Percentiles rank a stretch among this genome's conserved stretches.
phyloP scores from a whole-genome alignment of 2,888 invertebrate species.

The Orthonevra nobilis region DNA sequence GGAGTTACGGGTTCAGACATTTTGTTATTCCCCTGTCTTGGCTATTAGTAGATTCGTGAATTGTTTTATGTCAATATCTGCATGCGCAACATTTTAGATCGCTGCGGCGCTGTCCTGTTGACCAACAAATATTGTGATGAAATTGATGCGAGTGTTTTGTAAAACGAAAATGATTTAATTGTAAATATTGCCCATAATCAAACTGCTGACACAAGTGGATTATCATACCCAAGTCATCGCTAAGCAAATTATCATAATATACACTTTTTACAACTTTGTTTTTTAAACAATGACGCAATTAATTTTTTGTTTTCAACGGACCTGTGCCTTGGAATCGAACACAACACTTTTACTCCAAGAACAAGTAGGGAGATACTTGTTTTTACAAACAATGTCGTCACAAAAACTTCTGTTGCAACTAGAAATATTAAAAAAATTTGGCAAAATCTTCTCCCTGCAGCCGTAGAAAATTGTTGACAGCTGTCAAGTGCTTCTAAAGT shows the following conservation, averaged over 20 bases:
- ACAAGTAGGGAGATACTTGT: not conserved
- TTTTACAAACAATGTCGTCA: not conserved
- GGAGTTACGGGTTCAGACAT: slow-evolving; percentile 66
- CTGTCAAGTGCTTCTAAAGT: slow-evolving; percentile 37
- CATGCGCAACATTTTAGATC: slow-evolving; percentile 57
- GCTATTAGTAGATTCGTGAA: slow-evolving; percentile 12
- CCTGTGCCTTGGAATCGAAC: slow-evolving; percentile 28
- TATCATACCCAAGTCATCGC: slow-evolving; percentile 6
- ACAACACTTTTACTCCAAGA: not conserved
- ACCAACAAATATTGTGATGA: not conserved
- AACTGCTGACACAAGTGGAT: not conserved
- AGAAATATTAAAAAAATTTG: slow-evolving; percentile 28
- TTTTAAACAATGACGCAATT: slow-evolving; percentile 51
- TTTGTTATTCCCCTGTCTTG: slow-evolving; percentile 2
- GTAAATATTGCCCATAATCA: not conserved
- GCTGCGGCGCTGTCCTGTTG: slow-evolving; percentile 30
- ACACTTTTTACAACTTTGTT: not conserved
- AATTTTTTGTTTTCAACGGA: slow-evolving; percentile 5
- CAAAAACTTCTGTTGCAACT: slow-evolving; percentile 11
- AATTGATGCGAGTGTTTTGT: not conserved
- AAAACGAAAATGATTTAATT: not conserved
- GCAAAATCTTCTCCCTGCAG: slow-evolving; percentile 23
- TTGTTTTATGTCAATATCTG: slow-evolving; percentile 44
- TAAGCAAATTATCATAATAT: slow-evolving; percentile 28
- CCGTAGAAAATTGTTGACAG: slow-evolving; percentile 53